Conservation (phyloP, 2,888 invertebrate genomes). For the Lagria hirta region DNA sequence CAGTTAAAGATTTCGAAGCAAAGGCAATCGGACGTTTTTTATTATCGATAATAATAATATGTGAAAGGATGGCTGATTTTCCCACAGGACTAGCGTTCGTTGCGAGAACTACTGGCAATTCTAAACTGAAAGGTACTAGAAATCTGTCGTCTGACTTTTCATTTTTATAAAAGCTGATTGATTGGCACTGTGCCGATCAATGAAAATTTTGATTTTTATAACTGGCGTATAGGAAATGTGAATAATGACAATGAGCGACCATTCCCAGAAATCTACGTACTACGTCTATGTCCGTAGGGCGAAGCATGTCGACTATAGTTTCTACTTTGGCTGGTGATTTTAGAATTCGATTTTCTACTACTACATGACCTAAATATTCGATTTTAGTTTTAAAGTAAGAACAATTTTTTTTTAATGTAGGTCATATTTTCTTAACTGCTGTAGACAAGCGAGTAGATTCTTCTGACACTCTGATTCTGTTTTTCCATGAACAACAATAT, state of each 20-base stretch:
- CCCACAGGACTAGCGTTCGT: too few species aligned
- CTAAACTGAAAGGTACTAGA: too few species aligned
- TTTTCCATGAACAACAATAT: conserved; percentile 3
- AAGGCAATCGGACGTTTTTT: too few species aligned
- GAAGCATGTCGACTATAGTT: background rate
- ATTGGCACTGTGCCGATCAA: background rate
- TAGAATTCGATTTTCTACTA: too few species aligned
- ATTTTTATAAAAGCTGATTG: background rate
- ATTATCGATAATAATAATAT: background rate
- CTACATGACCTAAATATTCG: too few species aligned
- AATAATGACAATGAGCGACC: too few species aligned
- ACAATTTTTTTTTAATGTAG: conserved; percentile 1
- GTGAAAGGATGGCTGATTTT: background rate
- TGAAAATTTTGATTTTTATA: background rate
- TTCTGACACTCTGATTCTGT: background rate
- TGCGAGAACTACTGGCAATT: too few species aligned
- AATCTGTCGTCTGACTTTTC: too few species aligned
- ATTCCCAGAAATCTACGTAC: background rate
- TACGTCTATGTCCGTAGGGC: background rate
- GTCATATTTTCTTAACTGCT: too few species aligned
- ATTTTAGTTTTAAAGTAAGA: conserved; percentile 1
- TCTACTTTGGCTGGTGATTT: too few species aligned
- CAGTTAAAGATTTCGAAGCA: background rate
- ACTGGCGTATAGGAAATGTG: background rate
- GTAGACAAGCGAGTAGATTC: background rate